Evolutionary conservation across 2,888 invertebrate genomes (phyloP), one percentile per base, ranked within the genome.

Genomic region (Julus scandinavius): DNA sequence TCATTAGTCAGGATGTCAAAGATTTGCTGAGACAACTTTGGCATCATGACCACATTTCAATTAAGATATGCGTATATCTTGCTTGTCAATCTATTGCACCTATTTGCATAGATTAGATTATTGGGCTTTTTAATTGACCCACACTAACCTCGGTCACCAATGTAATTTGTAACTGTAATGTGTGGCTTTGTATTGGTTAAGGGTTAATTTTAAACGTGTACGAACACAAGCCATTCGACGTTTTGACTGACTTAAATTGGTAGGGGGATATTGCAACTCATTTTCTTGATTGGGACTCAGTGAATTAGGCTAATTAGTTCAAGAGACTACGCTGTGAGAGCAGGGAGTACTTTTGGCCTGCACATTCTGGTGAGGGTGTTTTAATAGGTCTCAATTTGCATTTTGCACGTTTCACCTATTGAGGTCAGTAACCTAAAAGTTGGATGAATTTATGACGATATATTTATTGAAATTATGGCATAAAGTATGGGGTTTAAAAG

Each of bases 31-130:
- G 54, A 54, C 54, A 13, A 54, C 54, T 54, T 13, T 13, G 54
- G 54, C 54, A 54, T 54, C 54, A 54, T 54, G 54, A 54, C 54
- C 54, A 54, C 54, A 54, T 54, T 54, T 54, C 54, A 54, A 54
- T 54, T 54, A 54, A 54, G 54, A 54, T 54, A 54, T 54, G 54
- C 54, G 13, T 13, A 54, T 54, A 54, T 54, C 54, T 54, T 54
- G 13, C 54, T 13, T 54, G 54, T 54, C 54, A 54, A 54, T 54
- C 54, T 54, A 54, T 54, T 3, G 54, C 54, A 54, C 54, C 54
- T 54, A 54, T 54, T 54, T 54, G 54, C 54, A 54, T 54, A 54
- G 54, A 54, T 54, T 54, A 54, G 54, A 50, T 50, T 50, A 17
- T 54, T 54, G 54, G 54, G 54, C 54, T 54, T 54, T 54, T 54